Conservation (phyloP, 2,888 invertebrate species). For the Elegia similella region DNA sequence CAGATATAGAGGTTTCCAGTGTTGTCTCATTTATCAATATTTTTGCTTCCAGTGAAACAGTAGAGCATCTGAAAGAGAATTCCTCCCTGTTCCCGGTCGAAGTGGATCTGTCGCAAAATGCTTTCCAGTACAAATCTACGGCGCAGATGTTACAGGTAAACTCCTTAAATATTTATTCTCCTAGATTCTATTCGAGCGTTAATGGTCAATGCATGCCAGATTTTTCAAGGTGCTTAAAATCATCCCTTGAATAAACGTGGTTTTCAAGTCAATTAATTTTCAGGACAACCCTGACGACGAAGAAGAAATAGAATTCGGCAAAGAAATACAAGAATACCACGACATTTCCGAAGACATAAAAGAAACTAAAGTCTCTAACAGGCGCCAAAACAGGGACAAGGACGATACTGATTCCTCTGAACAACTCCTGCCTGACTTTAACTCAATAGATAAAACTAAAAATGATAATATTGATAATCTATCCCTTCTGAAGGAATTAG, state of each 20-base stretch:
- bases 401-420: constrained; percentile 60
- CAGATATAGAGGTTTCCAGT: too few relatives aligned
- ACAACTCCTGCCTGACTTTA: constrained; percentile 60
- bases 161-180: neutral
- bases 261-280: too few relatives aligned
- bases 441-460: constrained; percentile 39
- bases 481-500: constrained; percentile 79
- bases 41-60: constrained; percentile 86
- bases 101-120: constrained; percentile 95
- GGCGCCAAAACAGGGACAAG: constrained; percentile 58
- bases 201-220: too few relatives aligned
- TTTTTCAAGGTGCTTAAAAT: too few relatives aligned
- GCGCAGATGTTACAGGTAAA: constrained; percentile 67
- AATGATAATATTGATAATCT: constrained; percentile 57
- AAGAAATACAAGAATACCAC: constrained; percentile 73
- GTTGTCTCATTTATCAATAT: too few relatives aligned
- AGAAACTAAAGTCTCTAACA: constrained; percentile 59
- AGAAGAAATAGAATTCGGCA: constrained; percentile 77
- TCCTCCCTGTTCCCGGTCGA: constrained; percentile 95
- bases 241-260: too few relatives aligned
- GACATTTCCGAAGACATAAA: constrained; percentile 67
- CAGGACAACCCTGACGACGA: constrained; percentile 78
- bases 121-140: constrained; percentile 93
- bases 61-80: constrained; percentile 88
- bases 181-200: too few relatives aligned